Base-by-base conservation (phyloP, 2,113 vertebrate species). In the Laterallus jamaicensis region DNA sequence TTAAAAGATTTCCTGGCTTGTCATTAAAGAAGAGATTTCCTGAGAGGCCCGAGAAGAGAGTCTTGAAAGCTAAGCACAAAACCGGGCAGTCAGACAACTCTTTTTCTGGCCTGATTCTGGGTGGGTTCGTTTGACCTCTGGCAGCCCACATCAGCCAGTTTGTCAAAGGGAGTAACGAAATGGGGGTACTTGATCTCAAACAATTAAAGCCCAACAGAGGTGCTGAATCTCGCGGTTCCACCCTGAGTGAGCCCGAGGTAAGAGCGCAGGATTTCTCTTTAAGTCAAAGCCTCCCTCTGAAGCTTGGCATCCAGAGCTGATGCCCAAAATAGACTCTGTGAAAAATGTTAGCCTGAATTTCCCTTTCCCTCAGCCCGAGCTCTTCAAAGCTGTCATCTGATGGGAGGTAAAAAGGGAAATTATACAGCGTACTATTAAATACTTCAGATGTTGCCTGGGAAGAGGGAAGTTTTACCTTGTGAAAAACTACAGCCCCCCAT, bases 341-440 rank as follows among this genome's bases (percentile, higher is more conserved):
- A 95, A 95, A 96, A 92, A 93, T 16, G 63, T 92, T 92, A 95
- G 87, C 94, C 90, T 95, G 92, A 94, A 91, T 90, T 81, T 94
- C 92, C 88, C 93, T 64, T 49, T 55, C 64, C 44, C 35, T 88
- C 85, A 85, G 94, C 86, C 83, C 68, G 32, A 93, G 90, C 47
- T 90, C 92, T 93, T 86, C 93, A 86, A 92, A 47, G 90, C 55
- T 71, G 80, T 78, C 86, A 91, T 95, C 58, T 76, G 62, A 93
- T 93, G 84, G 37, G 50, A 94, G 70, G 70, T 26, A 84, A 91
- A 94, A 95, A 44, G 0, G 16, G 80, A 93, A 95, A 95, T 76
- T 87, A 82, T 32, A 14, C 90, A 91, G 71, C 5, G 17, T 47
- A 69, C n/a, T 93, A 88, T 75, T 93, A 86, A 92, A 92, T 69